Evolutionary conservation across 1,140 invertebrate species (phyloP).

Genomic region (Aphidius gifuensis): DNA sequence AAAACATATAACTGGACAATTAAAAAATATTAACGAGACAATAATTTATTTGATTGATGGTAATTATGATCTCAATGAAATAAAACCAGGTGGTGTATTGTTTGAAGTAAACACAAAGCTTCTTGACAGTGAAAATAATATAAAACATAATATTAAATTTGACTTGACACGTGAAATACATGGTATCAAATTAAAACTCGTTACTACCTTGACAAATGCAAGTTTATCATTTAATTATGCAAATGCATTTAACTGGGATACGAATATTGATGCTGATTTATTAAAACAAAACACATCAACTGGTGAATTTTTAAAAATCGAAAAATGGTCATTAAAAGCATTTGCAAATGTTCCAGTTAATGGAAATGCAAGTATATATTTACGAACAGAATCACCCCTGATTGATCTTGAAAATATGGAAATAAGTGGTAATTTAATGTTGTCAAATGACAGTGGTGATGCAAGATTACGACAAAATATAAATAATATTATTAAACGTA

Average conservation of each 20-base stretch:
- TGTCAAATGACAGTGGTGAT: constrained; percentile 34
- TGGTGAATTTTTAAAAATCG: not conserved
- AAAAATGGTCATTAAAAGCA: constrained; percentile 32
- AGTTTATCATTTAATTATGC: constrained; percentile 31
- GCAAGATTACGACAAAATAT: constrained; percentile 34
- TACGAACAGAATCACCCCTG: constrained; percentile 38
- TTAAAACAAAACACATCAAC: not conserved
- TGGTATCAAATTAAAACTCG: constrained; percentile 24
- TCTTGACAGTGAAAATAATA: not conserved
- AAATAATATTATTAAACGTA: constrained; percentile 33
- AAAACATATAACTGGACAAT: constrained; percentile 35
- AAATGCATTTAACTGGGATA: constrained; percentile 46
- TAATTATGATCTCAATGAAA: constrained; percentile 16
- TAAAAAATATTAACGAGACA: constrained; percentile 31
- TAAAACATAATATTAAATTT: constrained; percentile 21
- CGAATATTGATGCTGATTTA: not conserved
- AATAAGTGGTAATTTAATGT: constrained; percentile 37
- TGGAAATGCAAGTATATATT: constrained; percentile 39
- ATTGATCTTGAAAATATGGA: constrained; percentile 33
- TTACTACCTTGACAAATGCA: constrained; percentile 28
- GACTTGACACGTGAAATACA: constrained; percentile 32
- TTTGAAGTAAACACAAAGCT: constrained; percentile 20
- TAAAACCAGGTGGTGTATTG: constrained; percentile 10
- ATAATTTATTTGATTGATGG: constrained; percentile 28
- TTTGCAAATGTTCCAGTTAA: constrained; percentile 43